Base-by-base conservation (phyloP, 2,113 vertebrate genomes). In the Tautogolabrus adspersus region DNA sequence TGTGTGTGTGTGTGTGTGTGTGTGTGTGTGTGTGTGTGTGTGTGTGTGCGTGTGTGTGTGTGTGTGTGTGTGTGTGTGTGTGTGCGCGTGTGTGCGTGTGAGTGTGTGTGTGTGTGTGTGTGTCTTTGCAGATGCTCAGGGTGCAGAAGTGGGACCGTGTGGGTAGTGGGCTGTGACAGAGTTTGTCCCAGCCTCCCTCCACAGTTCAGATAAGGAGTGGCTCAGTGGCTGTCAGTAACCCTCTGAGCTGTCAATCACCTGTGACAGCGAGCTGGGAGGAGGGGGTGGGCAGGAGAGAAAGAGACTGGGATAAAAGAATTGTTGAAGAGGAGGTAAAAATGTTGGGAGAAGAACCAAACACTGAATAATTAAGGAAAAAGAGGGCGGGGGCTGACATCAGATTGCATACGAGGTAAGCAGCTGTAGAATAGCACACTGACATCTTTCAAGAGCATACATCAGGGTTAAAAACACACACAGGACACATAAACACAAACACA, bases 221-320 rank as follows among this genome's bases (percentile, higher is more conserved):
- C 72, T 73, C 70, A 64, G 61, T 21, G 23, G 68, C 69, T 77
- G 81, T 71, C 77, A 66, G 52, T 75, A 77, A 82, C 51, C 59
- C 65, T 68, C 79, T 30, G 38, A 87, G 90, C 79, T 91, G 87
- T 88, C 87, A 88, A 58, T 89, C 85, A 89, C 15, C 68, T 55
- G 52, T 23, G 44, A 70, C 13, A 19, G 30, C 19, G 1, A 52
- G 59, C 0, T 8, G 66, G 38, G 72, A 57, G 60, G 69, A 73
- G 16, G 49, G 52, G 30, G n/a, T 26, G 30, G 19, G 30, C 34
- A 34, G 42, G 8, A 71, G 38, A 44, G 18, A 42, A 4, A 46
- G 44, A 51, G 62, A 63, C n/a, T 23, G 19, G 60, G 58, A 73
- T 3, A 42, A 66, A 52, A 71, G 55, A 26, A 72, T 16, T 34